These are phyloP conservation scores for Aplocera efformata DNA, from an alignment of 2,888 invertebrate species.

Conservation along the genomic window DNA sequence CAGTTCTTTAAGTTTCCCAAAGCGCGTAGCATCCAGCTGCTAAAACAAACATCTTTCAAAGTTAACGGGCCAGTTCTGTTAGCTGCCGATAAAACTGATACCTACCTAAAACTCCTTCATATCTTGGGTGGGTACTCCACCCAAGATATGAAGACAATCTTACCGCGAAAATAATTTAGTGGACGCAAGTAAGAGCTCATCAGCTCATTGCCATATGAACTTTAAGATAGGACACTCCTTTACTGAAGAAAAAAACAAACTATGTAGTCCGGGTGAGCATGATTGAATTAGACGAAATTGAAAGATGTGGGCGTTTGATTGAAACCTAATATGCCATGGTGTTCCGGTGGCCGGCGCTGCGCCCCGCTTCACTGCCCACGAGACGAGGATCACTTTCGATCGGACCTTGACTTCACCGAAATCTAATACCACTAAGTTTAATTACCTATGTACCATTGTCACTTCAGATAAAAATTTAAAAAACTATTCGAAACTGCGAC, in stretches of 20 bases:
- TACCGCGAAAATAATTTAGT: too few species aligned
- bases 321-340: slow-evolving; percentile 45
- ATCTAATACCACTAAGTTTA: slow-evolving; percentile 32
- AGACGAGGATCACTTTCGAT: slow-evolving; percentile 27
- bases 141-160: too few species aligned
- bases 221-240: too few species aligned
- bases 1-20: background rate
- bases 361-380: slow-evolving; percentile 37
- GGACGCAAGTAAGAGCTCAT: too few species aligned
- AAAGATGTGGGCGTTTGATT: slow-evolving; percentile 14
- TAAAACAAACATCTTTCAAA: slow-evolving; percentile 50
- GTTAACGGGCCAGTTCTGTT: background rate
- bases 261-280: too few species aligned
- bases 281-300: background rate
- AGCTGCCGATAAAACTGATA: slow-evolving; percentile 2
- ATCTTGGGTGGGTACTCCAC: too few species aligned
- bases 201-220: too few species aligned
- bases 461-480: too few species aligned
- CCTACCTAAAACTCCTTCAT: too few species aligned
- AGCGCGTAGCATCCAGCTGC: slow-evolving; percentile 49
- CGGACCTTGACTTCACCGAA: slow-evolving; percentile 49
- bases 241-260: too few species aligned
- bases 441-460: too few species aligned
- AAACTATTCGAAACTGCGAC: too few species aligned
- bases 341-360: slow-evolving; percentile 38